phyloP scores from a whole-genome alignment of 2,888 invertebrate species.

The Dynastes tityus region DNA sequence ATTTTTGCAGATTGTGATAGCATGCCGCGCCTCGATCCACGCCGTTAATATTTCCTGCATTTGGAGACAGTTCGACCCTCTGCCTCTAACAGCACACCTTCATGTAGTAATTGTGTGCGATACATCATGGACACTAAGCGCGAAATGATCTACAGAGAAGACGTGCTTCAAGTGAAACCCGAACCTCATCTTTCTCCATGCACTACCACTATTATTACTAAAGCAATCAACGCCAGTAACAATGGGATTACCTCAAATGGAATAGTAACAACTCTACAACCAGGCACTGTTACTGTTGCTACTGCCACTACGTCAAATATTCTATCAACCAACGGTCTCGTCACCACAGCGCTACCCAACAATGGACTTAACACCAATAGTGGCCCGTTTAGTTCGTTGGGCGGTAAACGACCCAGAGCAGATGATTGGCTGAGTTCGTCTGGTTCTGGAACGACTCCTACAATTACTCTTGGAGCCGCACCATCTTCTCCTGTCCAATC shows the following conservation, averaged over 20 bases:
- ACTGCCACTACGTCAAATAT: constrained; percentile 39
- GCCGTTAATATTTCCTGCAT: constrained; percentile 60
- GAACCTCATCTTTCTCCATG: constrained; percentile 67
- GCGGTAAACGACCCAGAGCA: constrained; percentile 72
- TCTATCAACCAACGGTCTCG: constrained; percentile 62
- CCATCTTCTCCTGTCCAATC: constrained; percentile 78
- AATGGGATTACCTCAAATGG: constrained; percentile 62
- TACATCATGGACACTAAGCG: constrained; percentile 76
- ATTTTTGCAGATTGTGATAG: constrained; percentile 66
- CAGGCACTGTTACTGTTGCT: constrained; percentile 56
- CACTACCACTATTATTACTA: constrained; percentile 58
- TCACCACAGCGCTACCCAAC: constrained; percentile 55
- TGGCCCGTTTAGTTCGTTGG: constrained; percentile 58
- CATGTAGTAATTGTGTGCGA: constrained; percentile 49
- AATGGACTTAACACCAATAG: constrained; percentile 57
- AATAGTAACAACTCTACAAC: constrained; percentile 62
- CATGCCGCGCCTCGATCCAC: constrained; percentile 66
- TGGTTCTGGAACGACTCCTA: constrained; percentile 73
- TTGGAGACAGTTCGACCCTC: constrained; percentile 41
- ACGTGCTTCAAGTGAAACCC: constrained; percentile 71
- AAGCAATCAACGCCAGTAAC: constrained; percentile 60
- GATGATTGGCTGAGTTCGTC: constrained; percentile 80
- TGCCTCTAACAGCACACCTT: constrained; percentile 41
- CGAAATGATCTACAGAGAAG: constrained; percentile 77
- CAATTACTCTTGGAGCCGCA: constrained; percentile 59